Percentiles rank a stretch among this genome's conserved stretches.
These are phyloP conservation scores for Serinus canaria DNA, from an alignment of 2,113 vertebrate species.

Conservation along the genomic window DNA sequence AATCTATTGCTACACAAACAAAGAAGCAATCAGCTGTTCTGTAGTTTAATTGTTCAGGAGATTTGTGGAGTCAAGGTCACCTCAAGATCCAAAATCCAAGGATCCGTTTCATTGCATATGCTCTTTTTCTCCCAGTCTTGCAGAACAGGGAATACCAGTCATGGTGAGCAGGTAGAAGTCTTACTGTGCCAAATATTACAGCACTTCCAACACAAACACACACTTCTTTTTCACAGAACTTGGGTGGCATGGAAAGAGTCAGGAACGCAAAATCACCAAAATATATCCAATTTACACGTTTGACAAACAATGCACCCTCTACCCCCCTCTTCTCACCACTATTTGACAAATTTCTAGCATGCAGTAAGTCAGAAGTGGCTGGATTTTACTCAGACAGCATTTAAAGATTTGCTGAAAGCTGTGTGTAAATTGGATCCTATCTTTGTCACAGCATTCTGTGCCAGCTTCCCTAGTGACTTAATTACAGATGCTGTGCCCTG, in stretches of 20 bases:
- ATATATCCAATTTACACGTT: background rate
- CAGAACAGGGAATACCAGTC: conserved; percentile 27
- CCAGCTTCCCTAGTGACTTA: conserved; percentile 52
- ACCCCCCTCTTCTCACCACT: background rate
- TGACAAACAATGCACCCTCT: background rate
- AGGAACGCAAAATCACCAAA: background rate
- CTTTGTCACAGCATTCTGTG: background rate
- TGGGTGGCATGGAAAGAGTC: background rate
- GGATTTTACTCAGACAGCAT: conserved; percentile 1
- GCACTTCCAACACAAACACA: background rate
- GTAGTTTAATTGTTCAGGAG: background rate
- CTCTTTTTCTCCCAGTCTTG: background rate
- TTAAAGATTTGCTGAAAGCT: conserved; percentile 17
- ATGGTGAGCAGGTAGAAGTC: background rate
- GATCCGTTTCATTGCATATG: background rate
- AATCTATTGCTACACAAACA: background rate
- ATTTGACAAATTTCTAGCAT: background rate
- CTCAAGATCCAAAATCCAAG: background rate
- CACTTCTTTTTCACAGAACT: background rate
- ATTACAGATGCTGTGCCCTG: conserved; percentile 43
- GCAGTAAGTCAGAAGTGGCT: background rate
- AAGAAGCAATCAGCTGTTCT: background rate
- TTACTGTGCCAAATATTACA: background rate
- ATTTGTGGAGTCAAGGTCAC: background rate
- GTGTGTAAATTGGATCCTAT: background rate